Evolutionary conservation across 2,113 vertebrate genomes (phyloP).

Genomic region (Oncorhynchus masou): DNA sequence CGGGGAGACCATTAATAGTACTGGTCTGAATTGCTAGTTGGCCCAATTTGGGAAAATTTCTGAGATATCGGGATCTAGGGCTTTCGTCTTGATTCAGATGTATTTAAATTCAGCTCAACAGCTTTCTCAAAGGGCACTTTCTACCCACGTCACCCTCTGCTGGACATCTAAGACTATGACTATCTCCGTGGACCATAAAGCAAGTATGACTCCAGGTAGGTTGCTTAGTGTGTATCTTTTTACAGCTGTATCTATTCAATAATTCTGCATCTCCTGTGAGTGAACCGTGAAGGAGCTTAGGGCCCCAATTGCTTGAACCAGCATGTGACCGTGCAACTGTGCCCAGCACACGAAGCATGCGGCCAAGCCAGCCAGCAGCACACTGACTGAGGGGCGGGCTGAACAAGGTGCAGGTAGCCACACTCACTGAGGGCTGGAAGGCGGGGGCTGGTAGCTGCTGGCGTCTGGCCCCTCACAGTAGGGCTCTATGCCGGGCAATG

Average conservation of each 20-base stretch:
- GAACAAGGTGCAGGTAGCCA: constrained; percentile 54
- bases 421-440: constrained; percentile 75
- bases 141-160: constrained; percentile 13
- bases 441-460: constrained; percentile 67
- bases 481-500: constrained; percentile 72
- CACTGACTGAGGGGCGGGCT: constrained; percentile 35
- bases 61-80: too few relatives aligned
- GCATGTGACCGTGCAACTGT: constrained; percentile 36
- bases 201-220: background rate
- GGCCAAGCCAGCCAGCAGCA: constrained; percentile 43
- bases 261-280: constrained; percentile 20
- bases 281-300: background rate
- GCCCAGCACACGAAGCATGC: constrained; percentile 54
- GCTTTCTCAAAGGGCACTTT: background rate
- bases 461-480: constrained; percentile 71
- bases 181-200: background rate
- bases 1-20: too few relatives aligned
- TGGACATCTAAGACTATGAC: constrained; percentile 13
- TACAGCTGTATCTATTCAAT: background rate
- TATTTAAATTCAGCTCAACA: too few relatives aligned
- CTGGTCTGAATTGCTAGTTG: too few relatives aligned
- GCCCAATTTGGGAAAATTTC: too few relatives aligned
- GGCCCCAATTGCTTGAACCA: constrained; percentile 6
- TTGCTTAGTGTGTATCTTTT: too few relatives aligned
- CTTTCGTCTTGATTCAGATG: too few relatives aligned